These are phyloP conservation scores for Zaprionus obscuricornis DNA, from an alignment of 2,888 invertebrate species.

Conservation along the genomic window DNA sequence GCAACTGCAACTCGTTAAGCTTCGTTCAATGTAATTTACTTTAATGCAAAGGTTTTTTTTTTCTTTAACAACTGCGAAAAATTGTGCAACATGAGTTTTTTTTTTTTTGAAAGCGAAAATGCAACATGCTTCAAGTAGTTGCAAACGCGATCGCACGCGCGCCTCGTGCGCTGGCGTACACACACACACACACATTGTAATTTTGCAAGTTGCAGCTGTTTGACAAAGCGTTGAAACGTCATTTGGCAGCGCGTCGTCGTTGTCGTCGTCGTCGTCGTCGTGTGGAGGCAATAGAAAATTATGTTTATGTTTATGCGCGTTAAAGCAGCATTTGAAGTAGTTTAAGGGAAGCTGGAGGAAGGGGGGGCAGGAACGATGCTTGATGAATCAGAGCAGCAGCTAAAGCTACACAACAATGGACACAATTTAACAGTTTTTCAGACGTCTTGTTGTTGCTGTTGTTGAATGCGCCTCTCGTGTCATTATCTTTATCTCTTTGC, in stretches of 20 bases:
- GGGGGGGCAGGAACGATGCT: background rate
- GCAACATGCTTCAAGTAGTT: too few relatives aligned
- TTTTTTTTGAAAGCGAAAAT: conserved; percentile 50
- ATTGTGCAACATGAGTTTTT: conserved; percentile 41
- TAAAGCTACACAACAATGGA: conserved; percentile 52
- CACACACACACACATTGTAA: conserved; percentile 18
- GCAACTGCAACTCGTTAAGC: too few relatives aligned
- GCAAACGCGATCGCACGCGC: too few relatives aligned
- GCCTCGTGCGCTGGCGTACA: too few relatives aligned
- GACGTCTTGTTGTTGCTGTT: conserved; percentile 3
- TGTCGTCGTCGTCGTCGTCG: conserved; percentile 20
- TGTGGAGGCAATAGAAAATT: conserved; percentile 55
- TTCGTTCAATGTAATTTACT: too few relatives aligned
- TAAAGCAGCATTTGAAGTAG: conserved; percentile 12
- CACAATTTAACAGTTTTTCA: conserved; percentile 24
- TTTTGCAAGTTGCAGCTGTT: conserved; percentile 46
- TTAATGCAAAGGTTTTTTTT: too few relatives aligned
- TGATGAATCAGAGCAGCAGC: conserved; percentile 53
- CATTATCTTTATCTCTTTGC: conserved; percentile 44
- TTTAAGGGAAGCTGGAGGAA: background rate
- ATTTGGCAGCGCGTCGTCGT: too few relatives aligned
- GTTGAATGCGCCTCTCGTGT: conserved; percentile 39
- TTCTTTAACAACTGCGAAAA: conserved; percentile 31
- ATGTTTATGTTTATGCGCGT: conserved; percentile 52
- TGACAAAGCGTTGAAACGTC: conserved; percentile 52